These are phyloP conservation scores for Beris chalybata DNA, from an alignment of 2,888 invertebrate species.

Conservation along the genomic window DNA sequence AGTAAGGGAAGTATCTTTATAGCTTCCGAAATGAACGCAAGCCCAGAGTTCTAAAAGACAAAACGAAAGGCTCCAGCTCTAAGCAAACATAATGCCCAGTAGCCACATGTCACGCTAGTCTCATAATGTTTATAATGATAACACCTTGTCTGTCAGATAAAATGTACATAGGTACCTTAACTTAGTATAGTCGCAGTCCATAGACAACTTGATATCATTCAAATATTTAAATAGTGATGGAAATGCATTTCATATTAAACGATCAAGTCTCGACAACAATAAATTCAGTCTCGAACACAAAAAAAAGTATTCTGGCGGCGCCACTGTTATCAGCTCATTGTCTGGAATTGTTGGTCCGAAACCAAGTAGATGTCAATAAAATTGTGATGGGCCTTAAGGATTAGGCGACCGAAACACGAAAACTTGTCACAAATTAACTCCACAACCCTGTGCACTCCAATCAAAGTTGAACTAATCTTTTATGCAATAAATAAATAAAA, in stretches of 20 bases:
- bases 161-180: slow-evolving; percentile 1
- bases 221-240: slow-evolving; percentile 26
- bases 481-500: no score
- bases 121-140: slow-evolving; percentile 14
- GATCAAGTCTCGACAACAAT: slow-evolving; percentile 23
- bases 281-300: not conserved
- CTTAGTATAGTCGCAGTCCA: not conserved
- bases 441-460: no score
- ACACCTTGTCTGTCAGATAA: slow-evolving; percentile 23
- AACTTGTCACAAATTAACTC: slow-evolving; percentile 1
- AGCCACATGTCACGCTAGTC: slow-evolving; percentile 10
- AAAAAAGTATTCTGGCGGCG: slow-evolving; percentile 17
- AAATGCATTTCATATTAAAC: slow-evolving; percentile 29
- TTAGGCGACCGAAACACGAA: slow-evolving; percentile 3
- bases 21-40: no score
- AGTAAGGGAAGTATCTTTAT: no score
- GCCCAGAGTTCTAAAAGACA: no score
- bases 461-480: no score
- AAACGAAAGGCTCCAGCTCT: not conserved
- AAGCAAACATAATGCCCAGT: slow-evolving; percentile 28
- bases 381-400: slow-evolving; percentile 21
- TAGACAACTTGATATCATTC: slow-evolving; percentile 7
- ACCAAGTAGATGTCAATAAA: slow-evolving; percentile 15
- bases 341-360: slow-evolving; percentile 13
- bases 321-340: slow-evolving; percentile 28